Base-by-base conservation (phyloP, 2,888 invertebrate genomes). In the Nomada goodeniana region DNA sequence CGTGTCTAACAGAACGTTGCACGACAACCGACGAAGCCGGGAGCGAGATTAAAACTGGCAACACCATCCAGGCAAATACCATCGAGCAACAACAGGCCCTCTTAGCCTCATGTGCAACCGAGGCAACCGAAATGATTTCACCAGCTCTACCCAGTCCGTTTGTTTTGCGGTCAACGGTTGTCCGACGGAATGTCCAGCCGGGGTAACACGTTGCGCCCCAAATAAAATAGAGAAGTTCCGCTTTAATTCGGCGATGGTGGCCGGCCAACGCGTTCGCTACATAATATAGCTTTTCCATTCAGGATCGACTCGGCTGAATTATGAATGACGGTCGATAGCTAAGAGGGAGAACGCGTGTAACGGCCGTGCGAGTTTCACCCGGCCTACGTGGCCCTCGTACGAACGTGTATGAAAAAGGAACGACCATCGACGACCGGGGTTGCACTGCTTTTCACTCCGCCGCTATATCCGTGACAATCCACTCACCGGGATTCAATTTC, bases 271-370 rank as follows among this genome's bases (percentile, higher is more conserved):
- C 81, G 80, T 71, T 71, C 81, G 83, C 84, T 85, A 85, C 85
- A 83, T 88, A 85, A 87, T 86, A 82, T 88, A 80, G 83, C 84
- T 81, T 81, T 82, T 78, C 86, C 91, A 92, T 92, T 92, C 90
- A 92, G 89, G 88, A 92, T 92, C 90, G 91, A 91, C 91, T 85
- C 80, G 85, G 88, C 86, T 93, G 87, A 93, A 93, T 93, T 92
- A 93, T 92, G 92, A 93, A 93, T 92, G 92, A 88, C 92, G 93
- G 90, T 93, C 93, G 92, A 92, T 93, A 92, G 73, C 82, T 83
- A 84, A 81, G 77, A 36, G 82, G 76, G 70, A 73, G 86, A 76
- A 86, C 71, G 80, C 80, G 80, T 74, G 85, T 77, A 76, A 85
- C 76, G 80, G 47, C 77, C 79, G 72, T 84, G 69, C 72, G 68